Percentiles rank a stretch among this genome's conserved stretches.
These are phyloP conservation scores for Heliothis subflexa DNA, from an alignment of 1,140 invertebrate species.

Conservation along the genomic window DNA sequence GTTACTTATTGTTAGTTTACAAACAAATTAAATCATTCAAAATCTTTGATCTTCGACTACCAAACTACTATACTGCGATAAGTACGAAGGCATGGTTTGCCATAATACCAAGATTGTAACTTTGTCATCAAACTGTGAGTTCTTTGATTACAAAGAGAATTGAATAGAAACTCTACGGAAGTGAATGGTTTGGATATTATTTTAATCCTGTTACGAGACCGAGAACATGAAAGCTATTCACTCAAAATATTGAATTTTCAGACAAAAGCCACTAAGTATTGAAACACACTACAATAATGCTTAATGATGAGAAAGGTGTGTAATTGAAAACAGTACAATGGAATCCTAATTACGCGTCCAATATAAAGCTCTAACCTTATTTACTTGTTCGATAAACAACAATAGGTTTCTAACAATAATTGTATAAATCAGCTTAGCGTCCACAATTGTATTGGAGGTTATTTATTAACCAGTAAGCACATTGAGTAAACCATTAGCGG, in stretches of 20 bases:
- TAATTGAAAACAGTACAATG: conserved; percentile 1
- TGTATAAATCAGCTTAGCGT: conserved; percentile 4
- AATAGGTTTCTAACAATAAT: conserved; percentile 6
- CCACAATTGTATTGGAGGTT: conserved; percentile 6
- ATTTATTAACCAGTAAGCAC: conserved; percentile 19
- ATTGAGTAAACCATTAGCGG: conserved; percentile 33
- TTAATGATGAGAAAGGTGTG: neutral
- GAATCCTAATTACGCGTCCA: neutral
- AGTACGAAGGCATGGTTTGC: conserved; percentile 13
- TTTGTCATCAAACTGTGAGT: conserved; percentile 20
- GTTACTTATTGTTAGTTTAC: neutral
- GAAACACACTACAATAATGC: neutral
- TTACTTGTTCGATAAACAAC: conserved; percentile 15
- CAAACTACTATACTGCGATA: neutral
- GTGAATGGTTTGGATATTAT: conserved; percentile 26
- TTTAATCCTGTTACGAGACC: conserved; percentile 10
- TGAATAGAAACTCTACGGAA: conserved; percentile 14
- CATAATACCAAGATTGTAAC: conserved; percentile 29
- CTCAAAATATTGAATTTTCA: no score
- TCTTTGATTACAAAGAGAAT: conserved; percentile 33
- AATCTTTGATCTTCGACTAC: conserved; percentile 6
- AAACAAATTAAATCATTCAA: conserved; percentile 4
- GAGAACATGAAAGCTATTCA: neutral
- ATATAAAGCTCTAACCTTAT: neutral
- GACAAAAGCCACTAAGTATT: no score